Base-by-base conservation (phyloP, 2,113 vertebrate genomes). In the Burhinus bistriatus region DNA sequence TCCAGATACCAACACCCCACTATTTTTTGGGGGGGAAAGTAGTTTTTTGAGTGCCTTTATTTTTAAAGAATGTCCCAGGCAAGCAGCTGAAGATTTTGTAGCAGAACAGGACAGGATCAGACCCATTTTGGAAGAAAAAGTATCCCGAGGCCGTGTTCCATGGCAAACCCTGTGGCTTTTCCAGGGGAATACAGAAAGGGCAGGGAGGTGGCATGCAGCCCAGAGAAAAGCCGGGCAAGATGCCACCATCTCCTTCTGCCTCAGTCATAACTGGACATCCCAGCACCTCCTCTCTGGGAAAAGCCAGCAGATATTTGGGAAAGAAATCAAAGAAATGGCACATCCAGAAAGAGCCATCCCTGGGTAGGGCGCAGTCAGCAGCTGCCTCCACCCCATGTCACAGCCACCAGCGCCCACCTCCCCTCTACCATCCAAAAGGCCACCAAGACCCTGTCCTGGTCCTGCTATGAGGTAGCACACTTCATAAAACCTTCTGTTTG, bases 371-470 rank as follows among this genome's bases (percentile, higher is more conserved):
- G 57, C 57, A 71, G 25, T 9, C 62, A 69, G 81, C 26, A 77
- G 72, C 32, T 44, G 40, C 21, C 34, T 29, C 23, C 12, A 32
- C 11, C 30, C 26, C 5, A 0, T 36, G 19, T 0, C 1, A 29
- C 15, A 52, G 16, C 59, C 68, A 90, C 64, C 69, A 42, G 69
- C 15, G 19, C n/a, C 68, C 54, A 68, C 11, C 45, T 34, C 29
- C 57, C 58, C 65, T 61, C 5, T 6, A 8, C 32, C 44, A 52
- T 26, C 3, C 59, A 34, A 40, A 64, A 71, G 55, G 30, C 23
- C 61, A 86, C 34, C 21, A 8, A 20, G 11, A 58, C 19, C 36
- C 40, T 40, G 9, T 78, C 52, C 78, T 64, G 57, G 21, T 77
- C 76, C 81, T 83, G 44, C 44, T 20, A 14, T 1, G 3, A 68